Percentiles rank a stretch among this genome's conserved stretches.
Evolutionary conservation across 2,113 vertebrate species (phyloP).

Genomic region (Rhadina sibilatrix): DNA sequence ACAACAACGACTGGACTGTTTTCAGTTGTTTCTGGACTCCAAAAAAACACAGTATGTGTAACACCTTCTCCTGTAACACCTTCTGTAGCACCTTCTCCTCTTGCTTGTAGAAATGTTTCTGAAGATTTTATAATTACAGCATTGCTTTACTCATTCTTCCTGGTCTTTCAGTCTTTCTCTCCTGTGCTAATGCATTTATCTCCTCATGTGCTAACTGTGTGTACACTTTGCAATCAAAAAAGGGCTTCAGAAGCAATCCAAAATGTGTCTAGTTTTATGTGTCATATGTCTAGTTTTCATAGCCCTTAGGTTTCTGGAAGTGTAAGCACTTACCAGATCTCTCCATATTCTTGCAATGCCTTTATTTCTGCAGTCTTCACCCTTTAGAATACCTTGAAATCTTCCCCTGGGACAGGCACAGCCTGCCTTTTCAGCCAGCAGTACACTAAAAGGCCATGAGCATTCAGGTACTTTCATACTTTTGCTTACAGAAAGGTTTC

Average conservation of each 20-base stretch:
- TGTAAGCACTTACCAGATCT: background rate
- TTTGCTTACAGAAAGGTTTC: background rate
- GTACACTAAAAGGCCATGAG: background rate
- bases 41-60: background rate
- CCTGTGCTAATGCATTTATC: background rate
- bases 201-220: background rate
- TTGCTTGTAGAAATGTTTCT: background rate
- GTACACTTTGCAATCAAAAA: background rate
- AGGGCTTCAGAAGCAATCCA: background rate
- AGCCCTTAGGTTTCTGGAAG: background rate
- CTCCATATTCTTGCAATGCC: background rate
- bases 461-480: background rate
- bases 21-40: background rate
- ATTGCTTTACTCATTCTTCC: background rate
- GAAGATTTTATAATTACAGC: background rate
- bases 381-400: background rate
- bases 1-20: accelerated
- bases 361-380: background rate
- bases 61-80: background rate
- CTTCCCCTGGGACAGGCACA: background rate
- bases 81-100: background rate
- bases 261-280: no score
- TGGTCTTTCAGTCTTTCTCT: background rate
- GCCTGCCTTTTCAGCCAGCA: background rate
- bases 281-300: background rate